These are phyloP conservation scores for Drosophila pseudotalamancana DNA, from an alignment of 2,888 invertebrate genomes.

Conservation along the genomic window DNA sequence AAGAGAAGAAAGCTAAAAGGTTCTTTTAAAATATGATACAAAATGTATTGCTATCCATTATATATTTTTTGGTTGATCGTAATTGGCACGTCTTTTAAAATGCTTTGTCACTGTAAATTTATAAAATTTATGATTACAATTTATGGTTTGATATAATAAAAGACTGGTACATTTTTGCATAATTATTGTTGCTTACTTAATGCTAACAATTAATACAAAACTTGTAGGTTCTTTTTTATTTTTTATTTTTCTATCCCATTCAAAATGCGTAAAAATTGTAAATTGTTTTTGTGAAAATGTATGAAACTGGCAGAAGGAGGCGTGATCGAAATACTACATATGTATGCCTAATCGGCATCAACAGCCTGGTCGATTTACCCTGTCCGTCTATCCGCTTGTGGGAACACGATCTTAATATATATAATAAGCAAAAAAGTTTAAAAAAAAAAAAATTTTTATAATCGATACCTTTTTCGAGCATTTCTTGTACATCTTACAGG, in stretches of 20 bases:
- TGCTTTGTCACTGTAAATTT: slow-evolving; percentile 13
- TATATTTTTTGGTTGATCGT: slow-evolving; percentile 31
- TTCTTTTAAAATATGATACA: slow-evolving; percentile 11
- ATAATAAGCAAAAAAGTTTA: no score
- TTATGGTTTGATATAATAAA: slow-evolving; percentile 21
- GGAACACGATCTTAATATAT: no score
- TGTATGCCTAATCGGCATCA: no score
- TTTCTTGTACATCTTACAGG: no score
- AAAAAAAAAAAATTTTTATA: no score
- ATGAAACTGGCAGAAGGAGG: no score
- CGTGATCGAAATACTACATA: no score
- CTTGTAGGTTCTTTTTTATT: slow-evolving; percentile 15
- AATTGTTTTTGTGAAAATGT: no score
- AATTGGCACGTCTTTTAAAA: slow-evolving; percentile 31
- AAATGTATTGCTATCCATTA: slow-evolving; percentile 24
- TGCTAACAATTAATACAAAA: slow-evolving; percentile 42
- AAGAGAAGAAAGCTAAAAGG: background rate
- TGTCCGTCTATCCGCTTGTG: no score
- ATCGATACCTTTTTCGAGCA: no score
- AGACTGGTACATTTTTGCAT: slow-evolving; percentile 19
- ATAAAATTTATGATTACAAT: slow-evolving; percentile 16
- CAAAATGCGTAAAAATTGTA: no score
- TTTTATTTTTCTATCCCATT: slow-evolving; percentile 17
- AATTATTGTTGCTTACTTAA: slow-evolving; percentile 8
- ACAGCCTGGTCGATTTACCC: no score